Percentiles rank a stretch among this genome's conserved stretches.
Evolutionary conservation across 2,797 vertebrate species (phyloP).

Genomic region (Catamblyrhynchus diadema): DNA sequence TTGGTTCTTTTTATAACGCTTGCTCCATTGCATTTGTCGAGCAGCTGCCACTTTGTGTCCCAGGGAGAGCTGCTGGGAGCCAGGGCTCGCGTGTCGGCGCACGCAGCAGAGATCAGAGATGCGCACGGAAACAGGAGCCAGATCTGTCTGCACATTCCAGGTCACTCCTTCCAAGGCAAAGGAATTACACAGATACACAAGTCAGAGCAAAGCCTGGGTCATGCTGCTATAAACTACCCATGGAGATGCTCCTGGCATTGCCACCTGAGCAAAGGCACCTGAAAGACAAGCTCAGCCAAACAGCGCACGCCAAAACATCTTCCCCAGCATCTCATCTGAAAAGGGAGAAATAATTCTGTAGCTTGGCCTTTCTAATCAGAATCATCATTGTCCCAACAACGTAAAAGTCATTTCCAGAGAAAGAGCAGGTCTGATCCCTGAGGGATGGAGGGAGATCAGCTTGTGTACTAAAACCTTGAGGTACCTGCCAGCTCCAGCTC

Average conservation of each 20-base stretch:
- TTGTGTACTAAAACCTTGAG: neutral
- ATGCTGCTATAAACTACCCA: neutral
- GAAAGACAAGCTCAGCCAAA: neutral
- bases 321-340: neutral
- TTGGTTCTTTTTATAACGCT: neutral
- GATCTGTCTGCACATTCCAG: neutral
- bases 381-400: neutral
- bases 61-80: neutral
- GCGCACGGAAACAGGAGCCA: neutral
- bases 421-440: neutral
- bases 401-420: neutral
- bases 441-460: neutral
- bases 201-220: neutral
- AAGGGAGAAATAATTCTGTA: neutral
- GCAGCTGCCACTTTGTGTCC: neutral
- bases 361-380: neutral
- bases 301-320: neutral
- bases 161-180: neutral
- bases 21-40: neutral
- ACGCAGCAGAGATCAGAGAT: neutral
- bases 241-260: neutral
- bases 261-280: neutral
- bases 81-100: neutral
- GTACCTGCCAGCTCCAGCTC: conserved; percentile 2
- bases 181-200: neutral